Evolutionary conservation across 2,113 vertebrate genomes (phyloP).

Genomic region (Neolamprologus toae): DNA sequence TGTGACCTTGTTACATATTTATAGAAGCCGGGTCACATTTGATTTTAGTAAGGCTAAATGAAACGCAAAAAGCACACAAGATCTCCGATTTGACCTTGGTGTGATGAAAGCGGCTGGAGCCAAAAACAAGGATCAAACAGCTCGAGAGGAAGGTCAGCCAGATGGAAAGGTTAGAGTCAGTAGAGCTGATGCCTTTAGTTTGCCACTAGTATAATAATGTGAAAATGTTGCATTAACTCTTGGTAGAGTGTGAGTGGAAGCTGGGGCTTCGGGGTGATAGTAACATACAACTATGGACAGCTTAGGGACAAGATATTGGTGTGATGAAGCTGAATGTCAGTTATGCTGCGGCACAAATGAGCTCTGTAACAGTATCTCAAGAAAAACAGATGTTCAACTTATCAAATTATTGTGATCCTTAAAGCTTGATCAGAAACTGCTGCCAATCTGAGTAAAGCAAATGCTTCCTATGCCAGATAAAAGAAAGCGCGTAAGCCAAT

Average conservation of each 20-base stretch:
- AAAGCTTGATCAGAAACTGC: background rate
- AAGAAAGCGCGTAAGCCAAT: background rate
- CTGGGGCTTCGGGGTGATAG: background rate
- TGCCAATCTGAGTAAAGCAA: background rate
- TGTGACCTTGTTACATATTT: background rate
- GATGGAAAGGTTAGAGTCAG: constrained; percentile 23
- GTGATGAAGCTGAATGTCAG: background rate
- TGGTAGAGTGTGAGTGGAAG: background rate
- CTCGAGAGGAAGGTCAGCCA: constrained; percentile 32
- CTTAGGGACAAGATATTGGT: background rate
- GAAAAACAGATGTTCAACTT: background rate
- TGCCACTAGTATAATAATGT: constrained; percentile 2
- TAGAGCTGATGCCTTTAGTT: constrained; percentile 16
- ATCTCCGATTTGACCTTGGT: constrained; percentile 10
- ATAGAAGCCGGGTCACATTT: background rate
- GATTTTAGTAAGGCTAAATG: background rate
- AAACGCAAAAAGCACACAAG: constrained; percentile 12
- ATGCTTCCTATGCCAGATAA: background rate
- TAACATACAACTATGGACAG: background rate
- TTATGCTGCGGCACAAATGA: background rate
- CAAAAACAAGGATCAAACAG: constrained; percentile 8
- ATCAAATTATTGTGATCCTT: background rate
- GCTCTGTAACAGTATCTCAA: background rate
- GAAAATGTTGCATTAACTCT: background rate
- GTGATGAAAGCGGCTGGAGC: background rate